Evolutionary conservation across 1,140 invertebrate species (phyloP).

Genomic region (Formica selysi): DNA sequence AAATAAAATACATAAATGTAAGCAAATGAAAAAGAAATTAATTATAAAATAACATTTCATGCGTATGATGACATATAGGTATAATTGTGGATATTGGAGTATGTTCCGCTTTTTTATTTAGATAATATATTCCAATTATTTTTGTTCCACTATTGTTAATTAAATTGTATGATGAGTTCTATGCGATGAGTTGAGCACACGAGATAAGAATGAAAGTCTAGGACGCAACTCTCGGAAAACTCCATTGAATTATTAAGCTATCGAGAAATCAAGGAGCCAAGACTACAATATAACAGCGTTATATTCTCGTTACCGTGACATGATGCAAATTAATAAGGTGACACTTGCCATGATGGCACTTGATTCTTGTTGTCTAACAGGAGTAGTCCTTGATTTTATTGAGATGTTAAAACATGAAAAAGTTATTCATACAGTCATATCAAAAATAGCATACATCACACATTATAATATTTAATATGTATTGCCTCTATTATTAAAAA

Average conservation of each 20-base stretch:
- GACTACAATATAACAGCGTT: not conserved
- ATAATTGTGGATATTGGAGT: not conserved
- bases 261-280: not conserved
- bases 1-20: not conserved
- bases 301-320: constrained; percentile 25
- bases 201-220: not conserved
- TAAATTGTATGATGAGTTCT: constrained; percentile 14
- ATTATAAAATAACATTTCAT: not conserved
- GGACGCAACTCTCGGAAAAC: not conserved
- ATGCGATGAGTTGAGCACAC: not conserved
- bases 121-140: not conserved
- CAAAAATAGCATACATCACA: constrained; percentile 30
- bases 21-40: not conserved
- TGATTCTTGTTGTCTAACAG: constrained; percentile 50
- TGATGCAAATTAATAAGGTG: constrained; percentile 60
- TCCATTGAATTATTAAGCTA: constrained; percentile 26
- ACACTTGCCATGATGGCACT: constrained; percentile 53
- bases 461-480: constrained; percentile 1
- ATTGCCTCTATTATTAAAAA: not conserved
- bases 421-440: constrained; percentile 39
- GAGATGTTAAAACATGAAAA: constrained; percentile 16
- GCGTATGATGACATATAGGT: not conserved
- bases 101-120: not conserved
- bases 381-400: constrained; percentile 49
- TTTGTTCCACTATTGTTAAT: not conserved